Evolutionary conservation across 2,888 invertebrate species (phyloP), one percentile per base, ranked within the genome.

Genomic region (Corbicula japonica): DNA sequence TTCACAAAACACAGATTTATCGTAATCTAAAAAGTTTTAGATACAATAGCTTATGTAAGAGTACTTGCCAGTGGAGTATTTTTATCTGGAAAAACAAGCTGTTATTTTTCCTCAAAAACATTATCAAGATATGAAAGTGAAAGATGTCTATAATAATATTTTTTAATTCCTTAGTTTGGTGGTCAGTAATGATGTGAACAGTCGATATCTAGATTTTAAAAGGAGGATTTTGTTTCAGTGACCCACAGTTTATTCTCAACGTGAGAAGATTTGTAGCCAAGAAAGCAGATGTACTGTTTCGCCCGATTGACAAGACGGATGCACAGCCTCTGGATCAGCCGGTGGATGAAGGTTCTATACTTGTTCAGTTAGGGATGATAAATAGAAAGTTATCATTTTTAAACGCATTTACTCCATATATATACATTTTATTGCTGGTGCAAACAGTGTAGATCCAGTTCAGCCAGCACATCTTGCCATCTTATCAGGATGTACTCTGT

Each of bases 221-320:
- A 12, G 6, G 15, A 52, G 3, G 15, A 21, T 58, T 58, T 35
- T n/a, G 18, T 79, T 84, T 63, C 81, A 89, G 90, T 68, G 90
- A 90, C 65, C 73, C 70, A 2, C 84, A 81, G 21, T 86, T 90
- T 38, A 73, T 80, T 10, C 74, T 97, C 69, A 97, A 97, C 92
- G 94, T 98, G 50, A 97, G 97, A 91, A 97, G 97, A 91, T 98
- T 98, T 93, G 95, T 98, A 88, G 96, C 96, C 12, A 96, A 96
- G 90, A 97, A 97, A 94, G 97, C 97, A 1, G 95, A 95, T 90
- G 95, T 96, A 62, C 94, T 98, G 83, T 98, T 96, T 61, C 62
- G 65, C 26, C 76, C 80, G 8, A 61, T 68, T 8, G 80, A 80
- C 26, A 54, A 66, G 15, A 54, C 71, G n/a, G 65, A 66, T 30